Evolutionary conservation across 2,797 vertebrate genomes (phyloP).

Genomic region (Esox lucius): DNA sequence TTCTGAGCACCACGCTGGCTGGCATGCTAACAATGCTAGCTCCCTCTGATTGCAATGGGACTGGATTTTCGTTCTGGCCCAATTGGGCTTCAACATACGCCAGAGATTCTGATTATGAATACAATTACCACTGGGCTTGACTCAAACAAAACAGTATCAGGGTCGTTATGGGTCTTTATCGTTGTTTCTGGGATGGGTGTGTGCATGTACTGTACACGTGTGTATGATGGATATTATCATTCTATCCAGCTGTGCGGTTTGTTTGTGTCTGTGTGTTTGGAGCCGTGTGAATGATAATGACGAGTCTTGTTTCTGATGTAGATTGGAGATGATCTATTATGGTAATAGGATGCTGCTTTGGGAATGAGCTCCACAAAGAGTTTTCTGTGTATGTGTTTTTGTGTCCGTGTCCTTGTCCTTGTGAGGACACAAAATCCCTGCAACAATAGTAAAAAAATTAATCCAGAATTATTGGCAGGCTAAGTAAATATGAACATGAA

Average conservation of each 20-base stretch:
- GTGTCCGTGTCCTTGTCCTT: not conserved
- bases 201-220: slow-evolving; percentile 45
- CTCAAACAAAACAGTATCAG: slow-evolving; percentile 49
- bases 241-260: slow-evolving; percentile 63
- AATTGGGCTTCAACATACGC: slow-evolving; percentile 18
- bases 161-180: slow-evolving; percentile 25
- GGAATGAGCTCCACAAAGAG: not conserved
- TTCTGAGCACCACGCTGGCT: too few species aligned
- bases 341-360: not conserved
- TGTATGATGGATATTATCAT: slow-evolving; percentile 52
- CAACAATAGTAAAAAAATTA: too few species aligned
- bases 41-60: slow-evolving; percentile 34
- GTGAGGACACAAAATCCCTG: not conserved
- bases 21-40: not conserved
- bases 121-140: slow-evolving; percentile 50
- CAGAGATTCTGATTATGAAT: slow-evolving; percentile 59
- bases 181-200: slow-evolving; percentile 55
- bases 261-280: slow-evolving; percentile 60
- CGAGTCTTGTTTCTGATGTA: not conserved
- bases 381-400: not conserved
- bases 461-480: too few species aligned
- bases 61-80: slow-evolving; percentile 36
- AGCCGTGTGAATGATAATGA: not conserved
- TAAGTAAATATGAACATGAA: too few species aligned
- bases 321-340: slow-evolving; percentile 1